Conservation (phyloP, 2,888 invertebrate genomes). For the Cryptocheilus praepositus region DNA sequence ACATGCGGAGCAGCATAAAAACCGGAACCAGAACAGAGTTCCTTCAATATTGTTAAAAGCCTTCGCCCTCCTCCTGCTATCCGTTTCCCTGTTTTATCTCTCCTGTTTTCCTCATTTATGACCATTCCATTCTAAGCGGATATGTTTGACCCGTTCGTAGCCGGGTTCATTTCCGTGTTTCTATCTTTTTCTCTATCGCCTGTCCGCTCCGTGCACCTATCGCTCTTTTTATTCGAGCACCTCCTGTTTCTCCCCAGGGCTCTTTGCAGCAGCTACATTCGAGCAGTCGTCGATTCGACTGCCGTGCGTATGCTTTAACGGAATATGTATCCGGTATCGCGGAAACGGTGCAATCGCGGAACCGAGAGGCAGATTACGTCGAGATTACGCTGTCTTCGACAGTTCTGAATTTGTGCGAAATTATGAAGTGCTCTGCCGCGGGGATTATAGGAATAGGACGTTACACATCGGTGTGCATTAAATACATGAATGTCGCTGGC, state of each 20-base stretch:
- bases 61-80: not conserved
- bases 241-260: no score
- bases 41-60: conserved; percentile 7
- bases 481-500: not conserved
- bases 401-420: not conserved
- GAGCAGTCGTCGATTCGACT: no score
- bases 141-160: no score
- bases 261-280: no score
- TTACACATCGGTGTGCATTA: not conserved
- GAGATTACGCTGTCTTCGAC: not conserved
- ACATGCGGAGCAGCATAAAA: conserved; percentile 23
- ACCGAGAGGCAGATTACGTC: not conserved
- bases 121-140: no score
- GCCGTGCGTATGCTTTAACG: no score
- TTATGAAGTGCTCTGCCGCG: not conserved
- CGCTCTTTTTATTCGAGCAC: no score
- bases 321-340: no score
- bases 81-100: not conserved
- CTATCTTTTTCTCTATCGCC: no score
- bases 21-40: not conserved
- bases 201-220: no score
- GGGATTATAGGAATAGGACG: not conserved
- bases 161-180: no score
- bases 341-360: no score
- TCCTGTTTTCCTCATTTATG: not conserved